A percentile compares a stretch with the other conserved stretches of the same genome.
phyloP scores from a whole-genome alignment of 2,888 invertebrate species.

The Drosophila neotestacea region DNA sequence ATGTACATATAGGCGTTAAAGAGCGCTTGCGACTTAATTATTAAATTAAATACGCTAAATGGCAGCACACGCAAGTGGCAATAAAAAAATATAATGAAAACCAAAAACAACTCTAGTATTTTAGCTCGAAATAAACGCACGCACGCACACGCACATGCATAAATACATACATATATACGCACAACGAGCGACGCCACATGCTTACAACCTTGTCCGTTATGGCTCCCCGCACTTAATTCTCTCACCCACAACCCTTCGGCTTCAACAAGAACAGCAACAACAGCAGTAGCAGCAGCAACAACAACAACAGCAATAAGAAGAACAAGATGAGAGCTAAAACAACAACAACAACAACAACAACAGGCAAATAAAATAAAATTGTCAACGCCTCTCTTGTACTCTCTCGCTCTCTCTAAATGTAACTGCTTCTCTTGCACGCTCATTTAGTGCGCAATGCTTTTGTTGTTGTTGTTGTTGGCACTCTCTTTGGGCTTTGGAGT shows the following conservation, averaged over 20 bases:
- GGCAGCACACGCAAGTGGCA: conserved; percentile 77
- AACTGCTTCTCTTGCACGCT: conserved; percentile 35
- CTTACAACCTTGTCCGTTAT: conserved; percentile 78
- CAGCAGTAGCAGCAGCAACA: conserved; percentile 15
- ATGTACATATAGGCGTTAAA: conserved; percentile 30
- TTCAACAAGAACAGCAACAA: conserved; percentile 37
- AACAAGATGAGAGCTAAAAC: conserved; percentile 18
- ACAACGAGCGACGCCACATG: conserved; percentile 51
- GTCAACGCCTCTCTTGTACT: conserved; percentile 41
- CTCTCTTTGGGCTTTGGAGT: conserved; percentile 37
- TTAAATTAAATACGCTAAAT: conserved; percentile 80
- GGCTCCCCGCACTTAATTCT: conserved; percentile 41
- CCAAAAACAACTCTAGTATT: conserved; percentile 54
- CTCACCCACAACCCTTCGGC: conserved; percentile 51
- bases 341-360: conserved; percentile 20
- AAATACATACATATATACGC: conserved; percentile 34
- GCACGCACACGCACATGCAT: conserved; percentile 6
- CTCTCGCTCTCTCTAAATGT: conserved; percentile 15
- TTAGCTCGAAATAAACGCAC: conserved; percentile 40
- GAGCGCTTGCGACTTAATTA: conserved; percentile 69
- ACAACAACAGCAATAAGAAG: conserved; percentile 22
- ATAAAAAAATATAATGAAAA: conserved; percentile 55
- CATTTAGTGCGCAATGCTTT: conserved; percentile 16
- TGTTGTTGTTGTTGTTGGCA: conserved; percentile 15
- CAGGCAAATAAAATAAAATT: conserved; percentile 63